Evolutionary conservation across 2,113 vertebrate genomes (phyloP).

Genomic region (Saguinus midas): DNA sequence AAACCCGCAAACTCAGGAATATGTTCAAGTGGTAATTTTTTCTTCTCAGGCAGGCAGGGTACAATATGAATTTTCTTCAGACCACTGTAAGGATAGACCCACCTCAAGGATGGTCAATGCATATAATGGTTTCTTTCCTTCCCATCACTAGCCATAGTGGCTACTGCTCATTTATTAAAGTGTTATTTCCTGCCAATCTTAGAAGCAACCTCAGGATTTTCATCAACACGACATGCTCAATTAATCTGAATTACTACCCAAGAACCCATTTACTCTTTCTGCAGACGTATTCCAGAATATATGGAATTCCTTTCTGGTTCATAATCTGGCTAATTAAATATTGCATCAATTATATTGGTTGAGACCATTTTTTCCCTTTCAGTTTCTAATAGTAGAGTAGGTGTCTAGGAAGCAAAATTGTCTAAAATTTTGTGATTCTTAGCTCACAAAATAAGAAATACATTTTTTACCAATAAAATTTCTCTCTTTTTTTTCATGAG

Average conservation of each 20-base stretch:
- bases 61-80: neutral
- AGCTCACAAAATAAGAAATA: neutral
- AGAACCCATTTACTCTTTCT: neutral
- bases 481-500: neutral
- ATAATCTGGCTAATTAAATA: neutral
- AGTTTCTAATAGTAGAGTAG: neutral
- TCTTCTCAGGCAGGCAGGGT: neutral
- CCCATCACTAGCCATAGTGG: neutral
- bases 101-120: neutral
- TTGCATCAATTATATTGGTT: neutral
- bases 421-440: neutral
- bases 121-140: neutral
- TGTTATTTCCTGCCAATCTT: neutral
- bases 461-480: constrained; percentile 50
- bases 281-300: neutral
- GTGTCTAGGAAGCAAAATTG: constrained; percentile 27
- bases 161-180: neutral
- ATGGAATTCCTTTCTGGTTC: neutral
- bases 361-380: neutral
- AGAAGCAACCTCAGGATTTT: neutral
- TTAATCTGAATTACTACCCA: neutral
- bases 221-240: neutral
- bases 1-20: neutral
- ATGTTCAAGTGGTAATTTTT: neutral
- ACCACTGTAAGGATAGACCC: neutral